A percentile compares a stretch with the other conserved stretches of the same genome.
Conservation (phyloP, 2,113 vertebrate species). For the Haplochromis vanheusdeni region DNA sequence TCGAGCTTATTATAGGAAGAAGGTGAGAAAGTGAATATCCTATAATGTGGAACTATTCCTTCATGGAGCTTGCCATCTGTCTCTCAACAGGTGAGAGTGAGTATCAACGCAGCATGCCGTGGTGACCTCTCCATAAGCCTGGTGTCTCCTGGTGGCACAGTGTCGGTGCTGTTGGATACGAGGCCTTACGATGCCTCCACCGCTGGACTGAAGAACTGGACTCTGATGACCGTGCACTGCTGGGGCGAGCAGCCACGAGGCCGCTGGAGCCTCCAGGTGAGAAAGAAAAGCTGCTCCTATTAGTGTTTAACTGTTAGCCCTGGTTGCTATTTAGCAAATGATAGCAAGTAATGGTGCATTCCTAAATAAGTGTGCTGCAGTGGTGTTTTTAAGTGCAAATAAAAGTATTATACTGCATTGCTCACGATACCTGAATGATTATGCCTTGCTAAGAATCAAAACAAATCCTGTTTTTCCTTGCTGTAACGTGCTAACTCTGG, state of each 20-base stretch:
- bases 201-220: constrained; percentile 40
- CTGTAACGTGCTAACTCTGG: not conserved
- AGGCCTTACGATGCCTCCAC: constrained; percentile 34
- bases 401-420: not conserved
- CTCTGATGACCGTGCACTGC: constrained; percentile 38
- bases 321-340: not conserved
- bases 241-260: constrained; percentile 44
- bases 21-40: not conserved
- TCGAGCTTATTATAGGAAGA: not conserved
- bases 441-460: not conserved
- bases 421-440: not conserved
- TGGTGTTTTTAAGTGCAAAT: not conserved
- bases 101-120: constrained; percentile 51
- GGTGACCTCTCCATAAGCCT: constrained; percentile 59
- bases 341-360: not conserved
- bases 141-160: constrained; percentile 49
- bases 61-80: not conserved
- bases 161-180: constrained; percentile 46
- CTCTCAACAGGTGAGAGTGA: constrained; percentile 53
- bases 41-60: not conserved
- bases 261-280: constrained; percentile 35
- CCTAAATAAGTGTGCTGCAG: not conserved
- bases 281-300: not conserved
- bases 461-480: not conserved
- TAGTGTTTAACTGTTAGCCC: not conserved